Base-by-base conservation (phyloP, 2,797 vertebrate genomes). In the Siniperca undulata region DNA sequence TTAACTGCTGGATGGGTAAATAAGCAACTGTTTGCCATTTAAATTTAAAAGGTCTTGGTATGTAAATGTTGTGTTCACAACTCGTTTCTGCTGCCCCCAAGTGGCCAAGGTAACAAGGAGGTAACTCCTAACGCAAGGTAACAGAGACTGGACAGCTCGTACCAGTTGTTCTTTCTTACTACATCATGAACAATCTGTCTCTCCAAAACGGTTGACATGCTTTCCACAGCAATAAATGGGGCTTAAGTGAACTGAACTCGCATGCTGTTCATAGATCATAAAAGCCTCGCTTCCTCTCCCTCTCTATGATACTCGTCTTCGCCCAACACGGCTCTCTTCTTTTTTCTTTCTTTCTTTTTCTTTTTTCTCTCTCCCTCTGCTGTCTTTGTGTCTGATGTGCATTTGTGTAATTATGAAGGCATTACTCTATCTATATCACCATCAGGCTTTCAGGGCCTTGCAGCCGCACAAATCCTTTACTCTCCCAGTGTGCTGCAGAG, bases 241-340 rank as follows among this genome's bases (percentile, higher is more conserved):
- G 58, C 38, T 81, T 69, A 69, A 27, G 24, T 46, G 48, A 80
- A 38, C 64, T 74, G 44, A 44, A 53, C 24, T 61, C 66, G 52
- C 30, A 17, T 59, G 69, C 61, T 72, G 60, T 50, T 66, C 61
- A 56, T 36, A 58, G 69, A 64, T 36, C 27, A 34, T 53, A 6
- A 40, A 55, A 70, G 42, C 44, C 42, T 67, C 62, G 19, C 50
- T 40, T 22, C 11, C 40, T 22, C 70, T 36, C 17, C 16, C 38
- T 52, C 38, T 19, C 36, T 30, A 17, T 52, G 70, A 50, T 38
- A 19, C 65, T 68, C 56, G 17, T 30, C 27, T 59, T 52, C 73
- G 42, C 12, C 61, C 30, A 11, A 5, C 20, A 40, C 13, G 12
- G 22, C 71, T 61, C 30, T 30, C 30, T 30, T 30, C 30, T 30